phyloP scores from a whole-genome alignment of 2,113 vertebrate genomes.

The Oryzias javanicus region DNA sequence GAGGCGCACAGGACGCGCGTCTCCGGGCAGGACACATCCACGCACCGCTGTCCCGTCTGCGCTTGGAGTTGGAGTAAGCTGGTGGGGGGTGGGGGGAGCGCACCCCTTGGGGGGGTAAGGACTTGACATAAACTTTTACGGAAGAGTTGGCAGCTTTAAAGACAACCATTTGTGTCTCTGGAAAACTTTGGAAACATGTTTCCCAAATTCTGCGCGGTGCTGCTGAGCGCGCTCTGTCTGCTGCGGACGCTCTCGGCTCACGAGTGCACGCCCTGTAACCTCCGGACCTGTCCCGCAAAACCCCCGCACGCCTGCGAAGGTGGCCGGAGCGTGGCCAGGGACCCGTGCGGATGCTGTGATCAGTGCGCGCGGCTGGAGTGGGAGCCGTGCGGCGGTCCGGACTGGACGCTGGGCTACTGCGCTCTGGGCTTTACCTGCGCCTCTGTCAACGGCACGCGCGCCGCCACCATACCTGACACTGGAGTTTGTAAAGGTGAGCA shows the following conservation, averaged over 20 bases:
- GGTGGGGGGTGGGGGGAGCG: slow-evolving; percentile 8
- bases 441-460: slow-evolving; percentile 65
- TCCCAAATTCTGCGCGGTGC: slow-evolving; percentile 40
- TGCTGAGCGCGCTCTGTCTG: slow-evolving; percentile 59
- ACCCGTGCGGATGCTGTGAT: slow-evolving; percentile 81
- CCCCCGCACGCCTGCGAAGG: slow-evolving; percentile 64
- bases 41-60: slow-evolving; percentile 9
- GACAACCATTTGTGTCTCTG: slow-evolving; percentile 23
- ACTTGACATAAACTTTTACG: slow-evolving; percentile 30
- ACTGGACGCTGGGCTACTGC: slow-evolving; percentile 80
- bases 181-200: slow-evolving; percentile 63
- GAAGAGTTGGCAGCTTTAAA: slow-evolving; percentile 48
- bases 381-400: slow-evolving; percentile 76
- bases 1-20: slow-evolving; percentile 33
- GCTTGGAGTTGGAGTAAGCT: slow-evolving; percentile 17
- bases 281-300: slow-evolving; percentile 65
- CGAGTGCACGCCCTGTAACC: slow-evolving; percentile 74
- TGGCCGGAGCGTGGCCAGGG: slow-evolving; percentile 64
- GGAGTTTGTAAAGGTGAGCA: slow-evolving; percentile 80
- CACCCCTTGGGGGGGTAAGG: slow-evolving; percentile 3
- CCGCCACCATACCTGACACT: slow-evolving; percentile 58
- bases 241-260: slow-evolving; percentile 57
- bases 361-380: slow-evolving; percentile 75
- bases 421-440: slow-evolving; percentile 76
- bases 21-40: slow-evolving; percentile 32